These are phyloP conservation scores for Tachina grossa DNA, from an alignment of 2,888 invertebrate genomes.

Conservation along the genomic window DNA sequence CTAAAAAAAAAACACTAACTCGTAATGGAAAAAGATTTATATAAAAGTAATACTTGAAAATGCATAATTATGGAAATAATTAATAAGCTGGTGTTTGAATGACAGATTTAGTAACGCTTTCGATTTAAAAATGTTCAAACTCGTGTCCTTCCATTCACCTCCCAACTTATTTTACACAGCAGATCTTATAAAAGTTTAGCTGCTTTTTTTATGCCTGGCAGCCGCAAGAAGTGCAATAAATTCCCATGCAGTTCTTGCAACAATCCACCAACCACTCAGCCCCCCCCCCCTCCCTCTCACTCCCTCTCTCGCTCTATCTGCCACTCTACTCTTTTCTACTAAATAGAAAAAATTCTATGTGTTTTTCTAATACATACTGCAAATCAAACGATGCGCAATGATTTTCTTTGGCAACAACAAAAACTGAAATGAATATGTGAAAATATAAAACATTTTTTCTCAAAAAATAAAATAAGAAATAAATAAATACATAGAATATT, in stretches of 20 bases:
- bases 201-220: constrained; percentile 66
- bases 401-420: constrained; percentile 65
- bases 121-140: constrained; percentile 55
- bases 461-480: background rate
- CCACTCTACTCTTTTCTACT: background rate
- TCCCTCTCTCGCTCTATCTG: too few species aligned
- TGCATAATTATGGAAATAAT: constrained; percentile 70
- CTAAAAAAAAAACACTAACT: constrained; percentile 27
- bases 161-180: background rate
- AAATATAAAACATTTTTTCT: constrained; percentile 29
- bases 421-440: constrained; percentile 31
- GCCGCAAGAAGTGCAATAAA: constrained; percentile 53
- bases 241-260: constrained; percentile 21
- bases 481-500: background rate
- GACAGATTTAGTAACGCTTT: constrained; percentile 61
- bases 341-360: constrained; percentile 37
- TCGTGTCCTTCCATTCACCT: constrained; percentile 11
- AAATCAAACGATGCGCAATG: constrained; percentile 73
- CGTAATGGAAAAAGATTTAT: constrained; percentile 57
- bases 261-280: background rate
- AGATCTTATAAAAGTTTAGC: constrained; percentile 49
- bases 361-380: constrained; percentile 61
- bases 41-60: constrained; percentile 60
- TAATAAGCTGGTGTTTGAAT: constrained; percentile 65
- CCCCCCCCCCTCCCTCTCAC: background rate